Percentiles rank a stretch among this genome's conserved stretches.
These are phyloP conservation scores for Ecliptopera silaceata DNA, from an alignment of 2,888 invertebrate species.

Conservation along the genomic window DNA sequence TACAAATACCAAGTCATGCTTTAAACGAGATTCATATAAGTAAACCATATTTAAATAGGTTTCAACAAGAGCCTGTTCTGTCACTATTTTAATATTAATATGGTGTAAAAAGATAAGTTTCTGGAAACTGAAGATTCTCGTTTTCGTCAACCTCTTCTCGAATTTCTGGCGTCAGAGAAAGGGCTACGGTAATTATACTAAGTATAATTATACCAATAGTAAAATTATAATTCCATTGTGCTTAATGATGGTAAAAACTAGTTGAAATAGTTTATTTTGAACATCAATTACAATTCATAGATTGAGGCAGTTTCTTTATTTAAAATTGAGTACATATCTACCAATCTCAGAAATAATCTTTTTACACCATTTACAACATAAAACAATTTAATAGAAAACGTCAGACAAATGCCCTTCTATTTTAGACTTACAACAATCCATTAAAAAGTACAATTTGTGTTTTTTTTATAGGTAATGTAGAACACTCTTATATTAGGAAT, in stretches of 20 bases:
- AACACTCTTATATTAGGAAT: not conserved
- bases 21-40: slow-evolving; percentile 22
- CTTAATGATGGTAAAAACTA: too few relatives aligned
- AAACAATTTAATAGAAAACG: not conserved
- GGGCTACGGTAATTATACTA: too few relatives aligned
- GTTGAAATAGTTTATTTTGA: too few relatives aligned
- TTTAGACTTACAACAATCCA: slow-evolving; percentile 4
- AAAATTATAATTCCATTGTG: too few relatives aligned
- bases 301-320: too few relatives aligned
- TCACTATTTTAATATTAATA: not conserved
- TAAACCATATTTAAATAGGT: not conserved
- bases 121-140: not conserved
- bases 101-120: slow-evolving; percentile 1
- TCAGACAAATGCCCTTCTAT: not conserved
- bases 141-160: too few relatives aligned
- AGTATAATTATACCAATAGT: too few relatives aligned
- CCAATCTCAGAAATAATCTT: not conserved
- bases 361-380: not conserved
- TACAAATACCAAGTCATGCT: slow-evolving; percentile 15
- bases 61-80: slow-evolving; percentile 9
- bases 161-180: too few relatives aligned
- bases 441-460: not conserved
- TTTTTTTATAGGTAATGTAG: not conserved
- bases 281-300: too few relatives aligned
- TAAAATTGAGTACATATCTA: too few relatives aligned